Conservation (phyloP, 1,140 invertebrate species). For the Spodoptera frugiperda region DNA sequence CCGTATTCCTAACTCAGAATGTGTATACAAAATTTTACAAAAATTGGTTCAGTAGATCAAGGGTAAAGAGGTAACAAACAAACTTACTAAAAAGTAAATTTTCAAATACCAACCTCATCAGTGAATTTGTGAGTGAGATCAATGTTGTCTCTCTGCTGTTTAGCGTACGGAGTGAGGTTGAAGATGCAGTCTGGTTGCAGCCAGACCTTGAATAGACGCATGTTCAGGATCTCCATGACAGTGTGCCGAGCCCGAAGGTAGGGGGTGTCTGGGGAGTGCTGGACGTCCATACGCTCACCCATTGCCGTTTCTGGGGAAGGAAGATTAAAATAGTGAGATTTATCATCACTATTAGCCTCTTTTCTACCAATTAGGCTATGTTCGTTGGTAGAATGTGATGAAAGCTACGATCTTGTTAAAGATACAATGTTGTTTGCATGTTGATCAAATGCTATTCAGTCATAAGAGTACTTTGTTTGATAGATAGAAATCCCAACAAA, state of each 20-base stretch:
- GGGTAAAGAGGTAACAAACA: too few relatives aligned
- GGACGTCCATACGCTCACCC: constrained; percentile 73
- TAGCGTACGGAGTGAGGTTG: constrained; percentile 67
- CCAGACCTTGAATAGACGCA: constrained; percentile 74
- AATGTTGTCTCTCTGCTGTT: constrained; percentile 67
- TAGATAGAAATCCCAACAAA: too few relatives aligned
- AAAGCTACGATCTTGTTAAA: too few relatives aligned
- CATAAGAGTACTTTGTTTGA: too few relatives aligned
- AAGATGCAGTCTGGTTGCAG: constrained; percentile 73
- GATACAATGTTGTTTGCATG: too few relatives aligned
- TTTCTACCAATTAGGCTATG: too few relatives aligned
- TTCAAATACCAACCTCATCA: constrained; percentile 61
- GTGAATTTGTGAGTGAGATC: constrained; percentile 69
- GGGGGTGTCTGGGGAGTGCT: constrained; percentile 66
- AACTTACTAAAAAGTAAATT: neutral
- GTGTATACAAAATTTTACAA: too few relatives aligned
- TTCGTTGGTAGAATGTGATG: too few relatives aligned
- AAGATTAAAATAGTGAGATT: neutral
- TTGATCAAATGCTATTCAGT: too few relatives aligned
- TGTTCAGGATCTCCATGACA: constrained; percentile 71
- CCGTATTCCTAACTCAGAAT: too few relatives aligned
- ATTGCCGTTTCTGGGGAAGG: constrained; percentile 65
- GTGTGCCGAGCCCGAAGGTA: constrained; percentile 69
- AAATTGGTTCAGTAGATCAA: too few relatives aligned
- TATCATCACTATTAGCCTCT: too few relatives aligned